Base-by-base conservation (phyloP, 2,113 vertebrate species). In the Nothobranchius kuhntae region DNA sequence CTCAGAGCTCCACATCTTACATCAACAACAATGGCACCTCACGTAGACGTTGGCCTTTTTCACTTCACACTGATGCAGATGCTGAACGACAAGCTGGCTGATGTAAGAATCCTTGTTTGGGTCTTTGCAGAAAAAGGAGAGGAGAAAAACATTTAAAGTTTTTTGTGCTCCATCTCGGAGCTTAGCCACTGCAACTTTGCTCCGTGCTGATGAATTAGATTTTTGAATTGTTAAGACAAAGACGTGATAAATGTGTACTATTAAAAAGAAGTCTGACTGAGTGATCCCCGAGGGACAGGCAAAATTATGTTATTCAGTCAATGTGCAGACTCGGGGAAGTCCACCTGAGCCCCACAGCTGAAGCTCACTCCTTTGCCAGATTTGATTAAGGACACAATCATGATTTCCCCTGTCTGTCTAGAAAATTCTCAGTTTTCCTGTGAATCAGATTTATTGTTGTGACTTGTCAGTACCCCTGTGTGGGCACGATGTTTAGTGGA, bases 331-430 rank as follows among this genome's bases (percentile, higher is more conserved):
- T 69, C n/a, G 3, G 26, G 61, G 71, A 62, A 52, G 21, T 53
- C 63, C 75, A 83, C 83, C 83, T 77, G 83, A 81, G 67, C 69
- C 75, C 64, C 64, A 38, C 70, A 68, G 75, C 82, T 77, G 77
- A 77, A 66, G 58, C 75, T 66, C 63, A 3, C 60, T 57, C 70
- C 24, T 77, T 38, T 73, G 75, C 65, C 80, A 79, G 58, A 73
- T 69, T 68, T 72, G 70, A 85, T 87, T 77, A 71, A 48, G 45
- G 66, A 24, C 53, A 54, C 24, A 42, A 64, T 30, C 36, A 9
- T 53, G 50, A 11, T 42, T 55, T 61, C 10, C 48, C 21, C 26
- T 7, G 8, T 4, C 24, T 13, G 35, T 57, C 26, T 8, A 50
- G 30, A 11, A 24, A 5, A 24, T 7, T 2, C 57, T 12, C 9